phyloP scores from a whole-genome alignment of 2,113 vertebrate genomes.

The Rhea americana region DNA sequence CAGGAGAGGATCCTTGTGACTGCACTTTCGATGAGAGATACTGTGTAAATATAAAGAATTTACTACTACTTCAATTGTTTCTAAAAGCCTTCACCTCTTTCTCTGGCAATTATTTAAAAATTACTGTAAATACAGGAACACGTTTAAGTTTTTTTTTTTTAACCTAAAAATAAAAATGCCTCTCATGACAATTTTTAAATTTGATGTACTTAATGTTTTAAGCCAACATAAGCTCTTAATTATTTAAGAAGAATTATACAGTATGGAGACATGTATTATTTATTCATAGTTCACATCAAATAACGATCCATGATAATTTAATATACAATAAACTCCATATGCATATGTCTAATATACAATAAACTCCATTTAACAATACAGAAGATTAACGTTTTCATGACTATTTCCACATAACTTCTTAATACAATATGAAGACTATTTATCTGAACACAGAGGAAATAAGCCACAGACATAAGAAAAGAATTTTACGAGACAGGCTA shows the following conservation, averaged over 20 bases:
- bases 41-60: not conserved
- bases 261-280: not conserved
- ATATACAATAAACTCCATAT: not conserved
- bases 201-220: not conserved
- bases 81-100: not conserved
- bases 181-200: not conserved
- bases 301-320: not conserved
- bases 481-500: not conserved
- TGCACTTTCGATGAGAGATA: not conserved
- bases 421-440: not conserved
- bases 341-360: not conserved
- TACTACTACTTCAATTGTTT: not conserved
- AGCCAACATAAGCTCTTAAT: not conserved
- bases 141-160: not conserved
- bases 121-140: not conserved
- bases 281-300: not conserved
- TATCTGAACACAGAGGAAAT: not conserved
- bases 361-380: not conserved
- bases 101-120: not conserved
- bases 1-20: accelerated
- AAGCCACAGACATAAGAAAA: not conserved
- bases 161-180: not conserved
- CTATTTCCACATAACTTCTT: not conserved
- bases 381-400: not conserved
- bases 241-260: not conserved